These are phyloP conservation scores for Liolophura sinensis DNA, from an alignment of 1,140 invertebrate genomes.

Conservation along the genomic window DNA sequence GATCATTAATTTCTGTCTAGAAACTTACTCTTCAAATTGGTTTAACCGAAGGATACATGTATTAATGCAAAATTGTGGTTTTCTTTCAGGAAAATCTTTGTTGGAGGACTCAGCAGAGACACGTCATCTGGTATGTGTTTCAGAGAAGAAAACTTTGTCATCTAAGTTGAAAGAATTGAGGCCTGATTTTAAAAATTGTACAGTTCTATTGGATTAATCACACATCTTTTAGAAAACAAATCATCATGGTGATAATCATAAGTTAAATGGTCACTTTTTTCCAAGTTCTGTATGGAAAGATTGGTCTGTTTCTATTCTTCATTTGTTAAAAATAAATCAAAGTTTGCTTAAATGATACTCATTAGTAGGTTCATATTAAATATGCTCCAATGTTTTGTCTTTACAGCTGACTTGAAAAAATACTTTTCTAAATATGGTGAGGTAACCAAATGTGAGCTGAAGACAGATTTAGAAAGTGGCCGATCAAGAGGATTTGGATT, in stretches of 20 bases:
- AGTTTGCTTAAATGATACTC: background rate
- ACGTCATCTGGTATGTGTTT: slow-evolving; percentile 70
- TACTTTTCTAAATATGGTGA: slow-evolving; percentile 76
- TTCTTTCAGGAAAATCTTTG: slow-evolving; percentile 82
- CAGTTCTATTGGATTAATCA: background rate
- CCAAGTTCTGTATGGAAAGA: background rate
- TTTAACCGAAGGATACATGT: background rate
- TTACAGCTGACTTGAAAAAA: slow-evolving; percentile 54
- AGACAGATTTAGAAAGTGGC: slow-evolving; percentile 95
- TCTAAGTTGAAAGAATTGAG: background rate
- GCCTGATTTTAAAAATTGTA: background rate
- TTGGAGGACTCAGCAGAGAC: slow-evolving; percentile 93
- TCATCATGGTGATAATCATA: background rate
- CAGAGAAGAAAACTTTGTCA: background rate
- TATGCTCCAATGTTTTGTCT: background rate
- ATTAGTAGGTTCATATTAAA: background rate
- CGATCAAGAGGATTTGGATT: slow-evolving; percentile 92
- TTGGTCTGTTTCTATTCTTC: too few relatives aligned
- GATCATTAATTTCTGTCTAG: background rate
- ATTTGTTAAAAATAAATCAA: background rate
- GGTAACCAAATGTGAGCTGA: slow-evolving; percentile 94
- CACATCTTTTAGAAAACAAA: background rate
- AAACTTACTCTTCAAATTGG: background rate
- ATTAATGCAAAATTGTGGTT: slow-evolving; percentile 17
- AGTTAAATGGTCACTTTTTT: background rate